Evolutionary conservation across 2,113 vertebrate species (phyloP).

Genomic region (Boulengeromyrus knoepffleri): DNA sequence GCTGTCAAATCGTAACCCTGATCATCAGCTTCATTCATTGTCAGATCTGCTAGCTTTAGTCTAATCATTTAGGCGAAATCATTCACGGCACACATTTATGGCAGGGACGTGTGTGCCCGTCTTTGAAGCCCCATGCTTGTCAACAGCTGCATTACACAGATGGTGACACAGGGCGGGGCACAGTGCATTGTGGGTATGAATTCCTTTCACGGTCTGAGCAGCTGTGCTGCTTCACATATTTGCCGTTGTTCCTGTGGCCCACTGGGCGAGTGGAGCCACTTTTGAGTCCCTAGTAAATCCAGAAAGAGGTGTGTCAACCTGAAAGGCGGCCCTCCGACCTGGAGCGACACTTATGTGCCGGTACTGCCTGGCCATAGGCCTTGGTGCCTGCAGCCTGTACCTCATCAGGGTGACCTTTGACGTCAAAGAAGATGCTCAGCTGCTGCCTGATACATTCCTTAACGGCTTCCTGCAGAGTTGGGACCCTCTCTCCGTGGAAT

Average conservation of each 20-base stretch:
- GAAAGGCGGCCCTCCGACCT: not conserved
- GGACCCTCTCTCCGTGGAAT: slow-evolving; percentile 80
- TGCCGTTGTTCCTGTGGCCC: not conserved
- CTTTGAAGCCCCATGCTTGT: not conserved
- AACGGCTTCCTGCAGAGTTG: slow-evolving; percentile 82
- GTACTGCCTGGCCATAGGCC: not conserved
- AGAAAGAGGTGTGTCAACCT: not conserved
- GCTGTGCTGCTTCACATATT: not conserved
- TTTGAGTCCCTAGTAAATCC: not conserved
- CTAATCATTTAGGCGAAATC: not conserved
- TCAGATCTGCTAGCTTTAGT: not conserved
- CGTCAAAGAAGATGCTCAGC: slow-evolving; percentile 87
- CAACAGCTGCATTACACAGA: not conserved
- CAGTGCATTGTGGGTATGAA: not conserved
- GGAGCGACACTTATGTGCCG: not conserved
- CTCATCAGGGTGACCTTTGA: slow-evolving; percentile 88
- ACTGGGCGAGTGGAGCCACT: no score
- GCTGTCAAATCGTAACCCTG: not conserved
- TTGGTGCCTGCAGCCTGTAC: slow-evolving; percentile 43
- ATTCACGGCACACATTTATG: not conserved
- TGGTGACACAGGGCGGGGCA: not conserved
- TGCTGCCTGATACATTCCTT: slow-evolving; percentile 72
- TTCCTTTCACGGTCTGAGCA: not conserved
- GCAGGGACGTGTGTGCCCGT: not conserved
- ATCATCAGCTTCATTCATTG: not conserved